Conservation (phyloP, 2,888 invertebrate genomes). For the Pseudeuparius sepicola region DNA sequence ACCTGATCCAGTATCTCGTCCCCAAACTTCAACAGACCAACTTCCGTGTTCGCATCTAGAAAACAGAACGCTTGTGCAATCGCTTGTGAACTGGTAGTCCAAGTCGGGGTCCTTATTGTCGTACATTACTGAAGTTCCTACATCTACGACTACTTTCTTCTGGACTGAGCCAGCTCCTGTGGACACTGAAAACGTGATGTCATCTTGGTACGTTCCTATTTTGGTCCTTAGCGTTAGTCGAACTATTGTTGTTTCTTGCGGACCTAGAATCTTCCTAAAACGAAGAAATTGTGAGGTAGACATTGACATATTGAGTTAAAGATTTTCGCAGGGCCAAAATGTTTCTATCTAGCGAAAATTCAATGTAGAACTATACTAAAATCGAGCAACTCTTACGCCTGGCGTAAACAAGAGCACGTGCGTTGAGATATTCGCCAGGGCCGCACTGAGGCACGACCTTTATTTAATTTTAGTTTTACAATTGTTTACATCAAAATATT, state of each 20-base stretch:
- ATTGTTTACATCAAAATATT: no score
- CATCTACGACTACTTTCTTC: conserved; percentile 39
- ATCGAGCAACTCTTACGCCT: no score
- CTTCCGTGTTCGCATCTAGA: conserved; percentile 52
- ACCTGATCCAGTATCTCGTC: conserved; percentile 58
- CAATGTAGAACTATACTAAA: no score
- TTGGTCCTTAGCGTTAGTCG: conserved; percentile 36
- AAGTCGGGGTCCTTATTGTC: conserved; percentile 31
- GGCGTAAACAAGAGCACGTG: no score
- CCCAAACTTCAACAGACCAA: conserved; percentile 61
- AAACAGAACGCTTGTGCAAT: conserved; percentile 33
- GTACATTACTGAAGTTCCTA: conserved; percentile 26
- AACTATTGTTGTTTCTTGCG: conserved; percentile 46
- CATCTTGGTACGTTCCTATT: conserved; percentile 43
- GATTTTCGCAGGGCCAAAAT: no score
- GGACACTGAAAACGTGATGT: conserved; percentile 51
- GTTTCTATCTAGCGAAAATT: no score
- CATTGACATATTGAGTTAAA: conserved; percentile 6
- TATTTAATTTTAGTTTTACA: no score
- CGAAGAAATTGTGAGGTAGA: conserved; percentile 2
- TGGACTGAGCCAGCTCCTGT: conserved; percentile 36
- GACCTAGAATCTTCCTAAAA: conserved; percentile 28
- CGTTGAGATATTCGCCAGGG: no score
- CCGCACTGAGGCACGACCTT: no score
- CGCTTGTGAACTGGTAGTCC: conserved; percentile 38